Conservation (phyloP, 1,140 invertebrate genomes). For the Eciton burchellii region DNA sequence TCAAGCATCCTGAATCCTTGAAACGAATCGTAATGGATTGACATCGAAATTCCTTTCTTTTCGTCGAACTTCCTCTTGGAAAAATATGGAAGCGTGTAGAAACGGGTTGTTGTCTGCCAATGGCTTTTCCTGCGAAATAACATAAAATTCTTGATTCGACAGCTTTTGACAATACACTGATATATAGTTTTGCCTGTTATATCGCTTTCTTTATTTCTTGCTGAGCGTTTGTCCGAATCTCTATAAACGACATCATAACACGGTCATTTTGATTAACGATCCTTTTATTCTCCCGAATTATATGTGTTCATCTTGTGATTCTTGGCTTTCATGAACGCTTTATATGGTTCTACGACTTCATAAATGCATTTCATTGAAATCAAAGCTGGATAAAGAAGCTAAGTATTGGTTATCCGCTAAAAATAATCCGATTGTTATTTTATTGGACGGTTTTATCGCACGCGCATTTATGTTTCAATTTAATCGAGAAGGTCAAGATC, state of each 20-base stretch:
- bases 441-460: slow-evolving; percentile 21
- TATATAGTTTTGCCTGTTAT: background rate
- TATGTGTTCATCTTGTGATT: background rate
- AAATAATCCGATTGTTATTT: slow-evolving; percentile 1
- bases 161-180: background rate
- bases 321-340: too few relatives aligned
- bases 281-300: background rate
- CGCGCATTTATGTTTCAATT: slow-evolving; percentile 22
- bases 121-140: background rate
- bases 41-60: slow-evolving; percentile 25
- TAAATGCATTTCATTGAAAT: background rate
- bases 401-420: slow-evolving; percentile 21
- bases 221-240: background rate
- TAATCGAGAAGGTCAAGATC: slow-evolving; percentile 52
- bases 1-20: background rate
- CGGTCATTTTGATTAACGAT: too few relatives aligned
- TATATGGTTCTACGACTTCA: too few relatives aligned
- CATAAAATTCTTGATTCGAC: background rate
- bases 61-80: background rate
- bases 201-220: background rate
- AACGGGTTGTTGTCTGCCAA: background rate
- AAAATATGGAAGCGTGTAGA: background rate
- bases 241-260: background rate
- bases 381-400: background rate
- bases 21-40: slow-evolving; percentile 13